phyloP scores from a whole-genome alignment of 2,888 invertebrate genomes.

The Selenia dentaria region DNA sequence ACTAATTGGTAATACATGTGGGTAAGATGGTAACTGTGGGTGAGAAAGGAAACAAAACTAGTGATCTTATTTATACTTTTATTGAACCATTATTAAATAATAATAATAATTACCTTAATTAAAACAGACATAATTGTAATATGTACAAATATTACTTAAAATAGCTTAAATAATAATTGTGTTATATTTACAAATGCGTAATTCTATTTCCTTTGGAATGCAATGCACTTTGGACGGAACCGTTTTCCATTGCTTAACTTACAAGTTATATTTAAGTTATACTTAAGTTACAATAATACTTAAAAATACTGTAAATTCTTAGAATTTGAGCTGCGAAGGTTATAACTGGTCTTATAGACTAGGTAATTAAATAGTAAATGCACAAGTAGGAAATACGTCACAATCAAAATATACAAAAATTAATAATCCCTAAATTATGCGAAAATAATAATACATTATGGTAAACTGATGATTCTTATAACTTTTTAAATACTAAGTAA shows the following conservation, averaged over 20 bases:
- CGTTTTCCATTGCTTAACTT: slow-evolving; percentile 48
- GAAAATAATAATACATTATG: no score
- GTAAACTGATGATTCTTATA: no score
- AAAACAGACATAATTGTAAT: no score
- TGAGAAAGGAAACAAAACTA: background rate
- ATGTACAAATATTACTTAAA: slow-evolving; percentile 8
- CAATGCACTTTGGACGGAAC: slow-evolving; percentile 74
- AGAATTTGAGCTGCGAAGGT: slow-evolving; percentile 35
- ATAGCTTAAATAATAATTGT: slow-evolving; percentile 1
- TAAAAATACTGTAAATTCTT: slow-evolving; percentile 47
- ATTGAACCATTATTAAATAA: background rate
- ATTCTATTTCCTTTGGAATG: slow-evolving; percentile 75
- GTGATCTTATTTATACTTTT: background rate
- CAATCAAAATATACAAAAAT: slow-evolving; percentile 1
- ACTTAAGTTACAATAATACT: slow-evolving; percentile 20
- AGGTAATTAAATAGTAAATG: slow-evolving; percentile 38
- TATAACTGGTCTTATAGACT: slow-evolving; percentile 21
- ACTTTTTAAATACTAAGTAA: no score
- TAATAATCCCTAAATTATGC: no score
- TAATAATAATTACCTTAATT: no score
- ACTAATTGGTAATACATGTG: no score
- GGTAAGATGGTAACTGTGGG: no score
- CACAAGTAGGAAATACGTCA: slow-evolving; percentile 40
- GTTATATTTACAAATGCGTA: slow-evolving; percentile 39
- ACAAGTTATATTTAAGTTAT: slow-evolving; percentile 15